These are phyloP conservation scores for Calidris pugnax DNA, from an alignment of 2,113 vertebrate species.

Conservation along the genomic window DNA sequence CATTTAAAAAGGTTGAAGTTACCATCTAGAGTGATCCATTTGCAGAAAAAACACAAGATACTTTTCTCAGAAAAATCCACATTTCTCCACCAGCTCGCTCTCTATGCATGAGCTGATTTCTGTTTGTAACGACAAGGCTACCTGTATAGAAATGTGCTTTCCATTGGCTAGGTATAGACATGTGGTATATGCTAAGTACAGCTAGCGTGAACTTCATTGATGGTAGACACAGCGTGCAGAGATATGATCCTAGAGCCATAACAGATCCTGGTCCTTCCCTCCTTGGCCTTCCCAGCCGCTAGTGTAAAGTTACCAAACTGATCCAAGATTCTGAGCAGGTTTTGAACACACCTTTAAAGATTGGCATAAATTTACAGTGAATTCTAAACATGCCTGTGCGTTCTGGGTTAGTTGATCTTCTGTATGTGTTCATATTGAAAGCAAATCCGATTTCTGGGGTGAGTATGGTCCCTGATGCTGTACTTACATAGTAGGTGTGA, in stretches of 20 bases:
- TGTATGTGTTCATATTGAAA: not conserved
- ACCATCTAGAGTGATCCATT: not conserved
- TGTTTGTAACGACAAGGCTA: not conserved
- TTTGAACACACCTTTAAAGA: not conserved
- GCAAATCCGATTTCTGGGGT: not conserved
- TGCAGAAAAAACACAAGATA: not conserved
- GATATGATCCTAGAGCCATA: not conserved
- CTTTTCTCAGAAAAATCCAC: not conserved
- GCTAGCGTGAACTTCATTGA: not conserved
- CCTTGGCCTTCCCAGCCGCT: not conserved
- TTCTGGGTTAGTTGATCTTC: not conserved
- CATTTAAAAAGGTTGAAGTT: not conserved
- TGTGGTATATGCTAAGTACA: not conserved
- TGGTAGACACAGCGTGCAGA: accelerated
- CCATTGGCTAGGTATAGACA: not conserved
- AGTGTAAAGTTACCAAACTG: not conserved
- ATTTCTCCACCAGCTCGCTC: not conserved
- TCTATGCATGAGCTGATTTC: not conserved
- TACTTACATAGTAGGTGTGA: not conserved
- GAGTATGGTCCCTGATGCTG: not conserved
- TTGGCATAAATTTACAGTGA: not conserved
- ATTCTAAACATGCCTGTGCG: not conserved
- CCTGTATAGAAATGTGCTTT: not conserved
- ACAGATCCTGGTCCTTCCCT: not conserved
- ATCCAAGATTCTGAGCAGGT: not conserved